phyloP scores from a whole-genome alignment of 2,113 vertebrate species.

The Callocephalon fimbriatum region DNA sequence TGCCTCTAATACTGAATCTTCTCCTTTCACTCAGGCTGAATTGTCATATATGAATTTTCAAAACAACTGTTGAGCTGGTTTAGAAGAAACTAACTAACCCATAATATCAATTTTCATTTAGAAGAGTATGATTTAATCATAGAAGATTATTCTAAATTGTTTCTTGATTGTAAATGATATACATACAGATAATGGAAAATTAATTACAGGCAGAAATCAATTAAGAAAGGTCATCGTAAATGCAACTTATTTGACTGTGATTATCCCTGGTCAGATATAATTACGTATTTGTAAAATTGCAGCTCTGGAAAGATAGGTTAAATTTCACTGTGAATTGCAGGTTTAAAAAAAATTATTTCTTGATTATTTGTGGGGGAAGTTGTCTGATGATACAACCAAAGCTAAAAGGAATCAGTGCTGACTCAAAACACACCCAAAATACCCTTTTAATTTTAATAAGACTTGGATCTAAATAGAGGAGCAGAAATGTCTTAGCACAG shows the following conservation, averaged over 20 bases:
- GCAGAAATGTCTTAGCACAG: background rate
- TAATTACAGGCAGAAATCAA: background rate
- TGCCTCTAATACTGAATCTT: background rate
- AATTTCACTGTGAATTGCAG: background rate
- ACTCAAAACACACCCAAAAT: background rate
- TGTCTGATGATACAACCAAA: background rate
- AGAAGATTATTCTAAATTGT: background rate
- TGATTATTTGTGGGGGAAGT: background rate
- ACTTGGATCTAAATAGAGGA: background rate
- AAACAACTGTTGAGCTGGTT: background rate
- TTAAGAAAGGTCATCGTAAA: background rate
- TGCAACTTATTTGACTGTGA: background rate
- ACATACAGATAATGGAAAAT: background rate
- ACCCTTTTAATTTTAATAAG: background rate
- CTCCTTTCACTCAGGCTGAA: background rate
- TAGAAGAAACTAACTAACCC: background rate
- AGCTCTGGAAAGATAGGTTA: background rate
- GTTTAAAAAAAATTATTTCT: background rate
- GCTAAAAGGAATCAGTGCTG: background rate
- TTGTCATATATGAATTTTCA: background rate
- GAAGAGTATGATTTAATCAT: background rate
- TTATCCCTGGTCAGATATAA: background rate
- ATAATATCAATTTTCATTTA: background rate
- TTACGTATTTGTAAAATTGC: background rate
- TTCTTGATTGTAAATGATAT: background rate